A percentile compares a stretch with the other conserved stretches of the same genome.
phyloP scores from a whole-genome alignment of 2,113 vertebrate species.

The Merops nubicus region DNA sequence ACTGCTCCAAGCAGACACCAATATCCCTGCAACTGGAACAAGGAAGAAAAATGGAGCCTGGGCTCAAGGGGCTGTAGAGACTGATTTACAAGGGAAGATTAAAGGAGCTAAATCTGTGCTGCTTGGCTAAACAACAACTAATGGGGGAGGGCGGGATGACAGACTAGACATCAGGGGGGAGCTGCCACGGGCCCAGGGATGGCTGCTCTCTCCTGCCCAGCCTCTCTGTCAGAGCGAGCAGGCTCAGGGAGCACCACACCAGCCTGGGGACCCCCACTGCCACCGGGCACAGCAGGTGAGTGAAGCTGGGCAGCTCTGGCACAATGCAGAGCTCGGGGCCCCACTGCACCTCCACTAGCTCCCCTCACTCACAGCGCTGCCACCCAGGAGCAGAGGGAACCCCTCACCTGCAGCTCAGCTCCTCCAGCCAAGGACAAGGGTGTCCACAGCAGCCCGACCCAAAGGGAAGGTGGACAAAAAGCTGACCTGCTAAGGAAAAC shows the following conservation, averaged over 20 bases:
- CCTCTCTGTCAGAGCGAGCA: fast-evolving
- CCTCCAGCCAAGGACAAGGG: not conserved
- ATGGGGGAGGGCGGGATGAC: not conserved
- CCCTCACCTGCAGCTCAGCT: not conserved
- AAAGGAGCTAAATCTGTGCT: conserved; percentile 63
- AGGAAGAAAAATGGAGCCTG: conserved; percentile 58
- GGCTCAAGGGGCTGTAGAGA: conserved; percentile 50
- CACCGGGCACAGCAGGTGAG: fast-evolving
- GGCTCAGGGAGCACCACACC: not conserved
- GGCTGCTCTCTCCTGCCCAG: not conserved
- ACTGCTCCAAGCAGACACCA: not conserved
- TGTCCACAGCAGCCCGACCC: not conserved
- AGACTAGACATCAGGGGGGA: not conserved
- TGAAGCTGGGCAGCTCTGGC: not conserved
- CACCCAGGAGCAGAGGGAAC: not conserved
- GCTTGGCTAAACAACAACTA: conserved; percentile 55
- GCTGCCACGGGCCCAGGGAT: not conserved
- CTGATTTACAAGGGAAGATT: conserved; percentile 68
- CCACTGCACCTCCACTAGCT: fast-evolving
- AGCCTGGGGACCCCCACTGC: not conserved
- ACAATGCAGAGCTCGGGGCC: not conserved
- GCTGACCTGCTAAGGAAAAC: not conserved
- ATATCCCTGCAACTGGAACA: not conserved
- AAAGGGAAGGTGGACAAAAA: not conserved
- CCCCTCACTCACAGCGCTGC: not conserved